A percentile compares a stretch with the other conserved stretches of the same genome.
phyloP scores from a whole-genome alignment of 2,888 invertebrate species.

The Brassicogethes aeneus region DNA sequence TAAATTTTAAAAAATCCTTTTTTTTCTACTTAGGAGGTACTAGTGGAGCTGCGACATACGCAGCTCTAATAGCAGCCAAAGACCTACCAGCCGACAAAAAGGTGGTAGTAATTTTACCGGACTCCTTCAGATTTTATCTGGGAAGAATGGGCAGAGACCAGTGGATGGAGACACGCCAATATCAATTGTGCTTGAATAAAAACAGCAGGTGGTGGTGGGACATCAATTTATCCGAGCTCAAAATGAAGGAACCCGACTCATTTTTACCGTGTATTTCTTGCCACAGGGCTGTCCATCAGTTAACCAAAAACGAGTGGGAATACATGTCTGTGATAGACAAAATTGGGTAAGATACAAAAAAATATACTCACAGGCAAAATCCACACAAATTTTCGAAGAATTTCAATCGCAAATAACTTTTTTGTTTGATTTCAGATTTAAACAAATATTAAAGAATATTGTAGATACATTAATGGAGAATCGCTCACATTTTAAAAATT shows the following conservation, averaged over 20 bases:
- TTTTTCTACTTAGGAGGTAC: slow-evolving; percentile 59
- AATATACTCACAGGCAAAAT: no score
- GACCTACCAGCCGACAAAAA: slow-evolving; percentile 68
- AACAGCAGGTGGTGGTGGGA: slow-evolving; percentile 59
- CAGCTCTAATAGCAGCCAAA: slow-evolving; percentile 63
- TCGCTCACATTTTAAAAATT: no score
- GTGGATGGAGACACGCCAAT: slow-evolving; percentile 82
- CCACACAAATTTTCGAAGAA: no score
- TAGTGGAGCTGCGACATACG: slow-evolving; percentile 73
- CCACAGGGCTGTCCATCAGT: slow-evolving; percentile 56
- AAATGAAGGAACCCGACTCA: slow-evolving; percentile 47
- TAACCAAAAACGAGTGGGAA: slow-evolving; percentile 56
- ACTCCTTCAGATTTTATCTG: slow-evolving; percentile 95
- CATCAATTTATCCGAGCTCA: slow-evolving; percentile 47
- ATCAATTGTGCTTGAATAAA: slow-evolving; percentile 32
- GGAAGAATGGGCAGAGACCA: slow-evolving; percentile 88
- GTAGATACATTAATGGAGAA: no score
- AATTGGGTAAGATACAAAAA: slow-evolving; percentile 40
- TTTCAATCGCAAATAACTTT: no score
- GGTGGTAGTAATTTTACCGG: slow-evolving; percentile 85
- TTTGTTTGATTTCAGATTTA: no score
- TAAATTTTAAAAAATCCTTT: background rate
- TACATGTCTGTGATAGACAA: slow-evolving; percentile 56
- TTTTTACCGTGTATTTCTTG: slow-evolving; percentile 48
- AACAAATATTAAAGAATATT: no score